Base-by-base conservation (phyloP, 2,113 vertebrate genomes). In the Mastomys coucha region DNA sequence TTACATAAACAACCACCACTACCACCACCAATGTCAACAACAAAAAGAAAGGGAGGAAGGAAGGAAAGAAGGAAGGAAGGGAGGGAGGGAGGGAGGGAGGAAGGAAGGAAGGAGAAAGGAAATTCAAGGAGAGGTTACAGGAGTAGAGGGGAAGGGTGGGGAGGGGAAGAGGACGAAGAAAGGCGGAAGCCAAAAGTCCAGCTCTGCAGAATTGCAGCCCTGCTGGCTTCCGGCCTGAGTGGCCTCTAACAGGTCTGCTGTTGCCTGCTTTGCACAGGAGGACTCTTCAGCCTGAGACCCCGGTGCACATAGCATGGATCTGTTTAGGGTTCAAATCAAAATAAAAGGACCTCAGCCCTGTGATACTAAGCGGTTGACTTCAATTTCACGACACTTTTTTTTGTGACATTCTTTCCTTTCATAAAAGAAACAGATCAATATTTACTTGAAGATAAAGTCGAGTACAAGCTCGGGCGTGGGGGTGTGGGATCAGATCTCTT, bases 41-140 rank as follows among this genome's bases (percentile, higher is more conserved):
- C 13, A 31, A 28, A 84, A 42, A 77, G 73, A 76, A 10, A 31
- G 10, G 73, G 31, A 78, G 19, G 39, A 89, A 75, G 24, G 63
- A 45, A 84, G 24, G 13, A 60, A 28, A 2, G 16, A 3, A 22
- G 5, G 9, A 1, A 56, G 77, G 16, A 20, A 24, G 2, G 11
- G 4, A 82, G 11, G 20, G 4, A 4, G 4, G 3, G 8, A 2
- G 0, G 1, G 4, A 4, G 2, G 51, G 45, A 60, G 2, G 7
- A 31, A 63, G 45, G 1, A 70, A 13, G 22, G 20, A 17, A 11
- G 19, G 58, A 20, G 58, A 60, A 17, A 17, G 19, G 58, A 60
- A 17, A 17, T 7, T 17, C 20, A 17, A 17, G 7, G 60, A 26
- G 60, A 7, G 16, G 56, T n/a, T n/a, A n/a, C n/a, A 58, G 19